A percentile compares a stretch with the other conserved stretches of the same genome.
phyloP scores from a whole-genome alignment of 2,797 vertebrate genomes.

The Benthosema pterotum region DNA sequence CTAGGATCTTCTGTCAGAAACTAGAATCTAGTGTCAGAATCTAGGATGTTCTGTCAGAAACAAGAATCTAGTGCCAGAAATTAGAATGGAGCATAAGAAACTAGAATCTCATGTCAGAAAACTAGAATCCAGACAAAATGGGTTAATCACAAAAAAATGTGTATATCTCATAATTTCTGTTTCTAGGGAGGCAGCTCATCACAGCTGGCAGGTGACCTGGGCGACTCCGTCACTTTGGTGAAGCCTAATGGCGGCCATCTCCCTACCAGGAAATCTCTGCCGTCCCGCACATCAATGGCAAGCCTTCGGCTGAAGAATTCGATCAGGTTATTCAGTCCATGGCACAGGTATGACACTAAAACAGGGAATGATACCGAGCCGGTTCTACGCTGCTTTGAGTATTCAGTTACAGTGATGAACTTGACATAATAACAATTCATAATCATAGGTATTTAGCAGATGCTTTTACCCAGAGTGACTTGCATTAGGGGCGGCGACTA shows the following conservation, averaged over 20 bases:
- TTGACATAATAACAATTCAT: neutral
- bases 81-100: no score
- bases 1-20: no score
- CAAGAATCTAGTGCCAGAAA: no score
- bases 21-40: no score
- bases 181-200: constrained; percentile 75
- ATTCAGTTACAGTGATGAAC: constrained; percentile 2
- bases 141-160: no score
- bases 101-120: no score
- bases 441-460: no score
- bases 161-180: neutral
- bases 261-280: constrained; percentile 68
- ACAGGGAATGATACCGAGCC: neutral
- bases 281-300: constrained; percentile 77
- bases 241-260: constrained; percentile 83
- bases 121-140: no score
- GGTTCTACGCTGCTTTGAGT: neutral
- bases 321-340: constrained; percentile 88
- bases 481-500: no score
- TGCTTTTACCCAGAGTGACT: no score
- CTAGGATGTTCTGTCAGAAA: no score
- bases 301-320: constrained; percentile 82
- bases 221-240: constrained; percentile 74
- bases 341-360: constrained; percentile 86
- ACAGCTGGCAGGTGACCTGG: constrained; percentile 54